Conservation (phyloP, 2,888 invertebrate genomes). For the Morinoia aosen region DNA sequence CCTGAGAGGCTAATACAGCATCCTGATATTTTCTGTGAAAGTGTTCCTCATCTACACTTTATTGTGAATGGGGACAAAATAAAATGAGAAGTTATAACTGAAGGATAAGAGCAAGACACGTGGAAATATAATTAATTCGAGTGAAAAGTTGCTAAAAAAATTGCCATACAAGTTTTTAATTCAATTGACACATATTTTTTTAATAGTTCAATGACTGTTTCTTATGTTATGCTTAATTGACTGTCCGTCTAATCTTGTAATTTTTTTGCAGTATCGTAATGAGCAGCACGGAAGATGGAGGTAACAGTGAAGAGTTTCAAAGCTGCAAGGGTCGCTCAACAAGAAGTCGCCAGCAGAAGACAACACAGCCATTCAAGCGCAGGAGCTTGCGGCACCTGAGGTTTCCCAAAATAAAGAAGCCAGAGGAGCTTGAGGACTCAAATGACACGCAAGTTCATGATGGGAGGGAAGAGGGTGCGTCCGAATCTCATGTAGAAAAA, state of each 20-base stretch:
- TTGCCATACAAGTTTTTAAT: no score
- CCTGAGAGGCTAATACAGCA: no score
- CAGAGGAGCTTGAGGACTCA: not conserved
- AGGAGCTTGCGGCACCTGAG: conserved; percentile 15
- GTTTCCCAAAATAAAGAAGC: not conserved
- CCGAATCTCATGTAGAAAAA: conserved; percentile 34
- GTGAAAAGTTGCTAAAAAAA: no score
- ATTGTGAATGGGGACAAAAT: no score
- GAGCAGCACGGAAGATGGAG: conserved; percentile 45
- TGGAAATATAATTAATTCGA: no score
- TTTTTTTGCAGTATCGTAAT: conserved; percentile 43
- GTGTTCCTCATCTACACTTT: no score
- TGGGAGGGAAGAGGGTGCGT: not conserved
- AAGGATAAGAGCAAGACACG: no score
- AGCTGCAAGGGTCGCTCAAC: not conserved
- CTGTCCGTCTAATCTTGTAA: not conserved
- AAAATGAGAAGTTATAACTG: no score
- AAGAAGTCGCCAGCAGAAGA: not conserved
- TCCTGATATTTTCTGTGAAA: no score
- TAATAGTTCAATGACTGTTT: not conserved
- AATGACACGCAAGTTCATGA: not conserved
- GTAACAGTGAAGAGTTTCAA: conserved; percentile 14
- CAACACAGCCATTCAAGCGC: not conserved
- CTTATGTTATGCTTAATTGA: not conserved
- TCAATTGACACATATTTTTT: not conserved